phyloP scores from a whole-genome alignment of 2,888 invertebrate genomes.

The Latrodectus elegans region DNA sequence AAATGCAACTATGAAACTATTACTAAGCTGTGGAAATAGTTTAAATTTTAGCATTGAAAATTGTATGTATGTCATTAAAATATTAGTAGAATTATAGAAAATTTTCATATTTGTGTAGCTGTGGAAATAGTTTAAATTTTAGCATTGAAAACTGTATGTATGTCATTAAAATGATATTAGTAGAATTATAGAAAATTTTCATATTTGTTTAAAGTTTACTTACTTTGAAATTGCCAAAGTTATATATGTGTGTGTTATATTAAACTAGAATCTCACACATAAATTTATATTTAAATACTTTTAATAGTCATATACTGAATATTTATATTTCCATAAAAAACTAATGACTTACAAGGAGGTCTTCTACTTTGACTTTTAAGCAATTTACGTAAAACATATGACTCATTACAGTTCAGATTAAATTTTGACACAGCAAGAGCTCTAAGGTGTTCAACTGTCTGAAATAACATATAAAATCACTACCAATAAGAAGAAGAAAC shows the following conservation, averaged over 20 bases:
- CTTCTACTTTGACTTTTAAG: slow-evolving; percentile 41
- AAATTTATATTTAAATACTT: too few species aligned
- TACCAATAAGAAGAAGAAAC: background rate
- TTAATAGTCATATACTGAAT: too few species aligned
- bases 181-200: background rate
- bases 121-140: background rate
- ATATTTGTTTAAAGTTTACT: too few species aligned
- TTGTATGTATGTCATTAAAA: background rate
- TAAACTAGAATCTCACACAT: too few species aligned
- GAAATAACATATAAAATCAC: slow-evolving; percentile 14
- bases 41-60: background rate
- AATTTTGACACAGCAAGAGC: slow-evolving; percentile 37
- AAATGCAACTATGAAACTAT: too few species aligned
- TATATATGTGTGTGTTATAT: too few species aligned
- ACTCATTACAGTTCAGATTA: slow-evolving; percentile 25
- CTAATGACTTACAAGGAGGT: slow-evolving; percentile 59
- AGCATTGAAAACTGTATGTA: background rate
- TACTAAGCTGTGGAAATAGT: background rate
- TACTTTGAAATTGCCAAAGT: too few species aligned
- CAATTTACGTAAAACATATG: slow-evolving; percentile 54
- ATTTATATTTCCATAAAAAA: background rate
- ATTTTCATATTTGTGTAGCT: background rate
- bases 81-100: background rate
- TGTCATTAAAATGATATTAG: background rate
- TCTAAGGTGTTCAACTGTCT: slow-evolving; percentile 61